phyloP scores from a whole-genome alignment of 2,797 vertebrate species.

The Dryobates pubescens region DNA sequence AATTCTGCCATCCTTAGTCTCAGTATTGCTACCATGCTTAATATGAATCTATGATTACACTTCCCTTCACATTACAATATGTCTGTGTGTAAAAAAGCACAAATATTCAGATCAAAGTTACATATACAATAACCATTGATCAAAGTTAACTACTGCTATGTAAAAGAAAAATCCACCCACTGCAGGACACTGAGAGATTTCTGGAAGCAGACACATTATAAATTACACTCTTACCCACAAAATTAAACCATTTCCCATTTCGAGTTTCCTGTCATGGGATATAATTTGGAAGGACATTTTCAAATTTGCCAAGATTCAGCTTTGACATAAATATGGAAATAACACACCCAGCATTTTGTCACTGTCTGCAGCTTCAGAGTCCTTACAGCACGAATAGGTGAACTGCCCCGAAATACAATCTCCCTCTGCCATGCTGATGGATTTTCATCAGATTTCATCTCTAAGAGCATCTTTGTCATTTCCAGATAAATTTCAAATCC shows the following conservation, averaged over 20 bases:
- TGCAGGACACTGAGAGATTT: not conserved
- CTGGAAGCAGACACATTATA: not conserved
- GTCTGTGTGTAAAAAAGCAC: not conserved
- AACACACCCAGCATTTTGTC: constrained; percentile 10
- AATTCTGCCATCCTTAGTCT: not conserved
- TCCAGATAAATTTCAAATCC: constrained; percentile 49
- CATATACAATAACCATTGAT: not conserved
- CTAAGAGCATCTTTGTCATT: constrained; percentile 24
- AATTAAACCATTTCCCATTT: not conserved
- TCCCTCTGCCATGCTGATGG: constrained; percentile 18
- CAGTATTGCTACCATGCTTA: not conserved
- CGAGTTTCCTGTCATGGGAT: not conserved
- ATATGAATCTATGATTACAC: not conserved
- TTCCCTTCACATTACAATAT: not conserved
- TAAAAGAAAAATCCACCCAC: not conserved
- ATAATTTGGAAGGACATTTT: not conserved
- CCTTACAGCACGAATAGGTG: constrained; percentile 5
- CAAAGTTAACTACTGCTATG: not conserved
- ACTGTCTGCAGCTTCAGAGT: not conserved
- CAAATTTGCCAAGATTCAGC: not conserved
- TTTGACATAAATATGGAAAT: constrained; percentile 37
- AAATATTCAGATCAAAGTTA: not conserved
- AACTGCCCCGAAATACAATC: constrained; percentile 33
- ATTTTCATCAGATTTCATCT: constrained; percentile 56
- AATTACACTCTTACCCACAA: constrained; percentile 1